Evolutionary conservation across 2,797 vertebrate species (phyloP).

Genomic region (Artibeus jamaicensis): DNA sequence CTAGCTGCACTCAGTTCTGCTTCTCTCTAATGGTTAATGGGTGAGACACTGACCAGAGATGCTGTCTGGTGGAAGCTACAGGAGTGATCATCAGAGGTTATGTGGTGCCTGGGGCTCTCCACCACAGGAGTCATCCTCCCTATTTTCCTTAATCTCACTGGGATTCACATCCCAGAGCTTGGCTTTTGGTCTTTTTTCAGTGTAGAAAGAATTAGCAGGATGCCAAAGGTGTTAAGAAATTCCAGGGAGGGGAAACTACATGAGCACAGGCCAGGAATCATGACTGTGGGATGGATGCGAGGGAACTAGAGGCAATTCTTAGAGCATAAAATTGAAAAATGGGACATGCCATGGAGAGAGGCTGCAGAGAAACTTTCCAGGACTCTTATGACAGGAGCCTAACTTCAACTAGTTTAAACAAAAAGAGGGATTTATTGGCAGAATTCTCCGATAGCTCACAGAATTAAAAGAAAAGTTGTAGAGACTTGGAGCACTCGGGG

Average conservation of each 20-base stretch:
- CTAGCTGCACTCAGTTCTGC: not conserved
- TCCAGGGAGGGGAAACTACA: not conserved
- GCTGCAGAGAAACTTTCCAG: not conserved
- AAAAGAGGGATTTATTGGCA: not conserved
- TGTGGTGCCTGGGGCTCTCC: not conserved
- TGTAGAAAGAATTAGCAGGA: constrained; percentile 3
- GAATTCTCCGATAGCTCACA: not conserved
- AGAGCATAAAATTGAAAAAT: not conserved
- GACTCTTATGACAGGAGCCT: not conserved
- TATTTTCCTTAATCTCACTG: not conserved
- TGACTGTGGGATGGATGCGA: not conserved
- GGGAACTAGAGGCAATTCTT: not conserved
- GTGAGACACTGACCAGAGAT: not conserved
- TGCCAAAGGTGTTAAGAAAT: not conserved
- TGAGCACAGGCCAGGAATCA: not conserved
- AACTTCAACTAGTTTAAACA: constrained; percentile 7
- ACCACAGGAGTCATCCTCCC: not conserved
- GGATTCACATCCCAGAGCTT: not conserved
- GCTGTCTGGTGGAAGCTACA: not conserved
- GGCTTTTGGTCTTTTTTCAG: not conserved
- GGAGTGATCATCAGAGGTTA: not conserved
- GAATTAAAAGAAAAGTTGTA: not conserved
- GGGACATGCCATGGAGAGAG: not conserved
- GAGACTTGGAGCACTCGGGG: not conserved
- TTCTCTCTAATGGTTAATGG: not conserved